These are phyloP conservation scores for Mixornis gularis DNA, from an alignment of 2,113 vertebrate species.

Conservation along the genomic window DNA sequence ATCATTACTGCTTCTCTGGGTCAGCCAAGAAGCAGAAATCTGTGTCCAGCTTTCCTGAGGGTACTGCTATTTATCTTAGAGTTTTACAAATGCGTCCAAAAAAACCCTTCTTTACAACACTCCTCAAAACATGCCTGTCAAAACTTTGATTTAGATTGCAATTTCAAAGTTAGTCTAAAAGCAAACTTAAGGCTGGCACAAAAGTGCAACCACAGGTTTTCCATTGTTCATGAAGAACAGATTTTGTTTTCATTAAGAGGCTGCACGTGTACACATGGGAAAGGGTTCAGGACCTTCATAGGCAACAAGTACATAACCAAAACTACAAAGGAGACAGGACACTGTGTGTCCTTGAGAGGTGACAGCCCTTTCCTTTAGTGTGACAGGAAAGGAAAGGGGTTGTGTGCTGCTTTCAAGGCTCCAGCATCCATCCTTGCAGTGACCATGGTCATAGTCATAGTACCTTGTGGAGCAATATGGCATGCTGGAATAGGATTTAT, in stretches of 20 bases:
- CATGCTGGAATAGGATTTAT: background rate
- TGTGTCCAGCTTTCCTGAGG: background rate
- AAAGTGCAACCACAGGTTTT: background rate
- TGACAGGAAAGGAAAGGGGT: background rate
- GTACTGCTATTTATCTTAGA: background rate
- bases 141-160: background rate
- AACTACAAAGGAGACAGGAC: background rate
- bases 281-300: background rate
- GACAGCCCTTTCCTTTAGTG: no score
- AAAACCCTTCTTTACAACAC: background rate
- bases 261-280: background rate
- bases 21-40: background rate
- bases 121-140: background rate
- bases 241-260: background rate
- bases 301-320: background rate
- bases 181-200: background rate
- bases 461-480: rapidly evolving
- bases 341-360: rapidly evolving
- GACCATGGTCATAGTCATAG: no score
- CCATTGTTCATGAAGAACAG: background rate
- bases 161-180: background rate
- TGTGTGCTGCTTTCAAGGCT: rapidly evolving
- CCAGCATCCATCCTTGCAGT: background rate
- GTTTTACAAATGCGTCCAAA: background rate
- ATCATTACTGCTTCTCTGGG: background rate